phyloP scores from a whole-genome alignment of 2,888 invertebrate genomes.

The Cheilosia vernalis region DNA sequence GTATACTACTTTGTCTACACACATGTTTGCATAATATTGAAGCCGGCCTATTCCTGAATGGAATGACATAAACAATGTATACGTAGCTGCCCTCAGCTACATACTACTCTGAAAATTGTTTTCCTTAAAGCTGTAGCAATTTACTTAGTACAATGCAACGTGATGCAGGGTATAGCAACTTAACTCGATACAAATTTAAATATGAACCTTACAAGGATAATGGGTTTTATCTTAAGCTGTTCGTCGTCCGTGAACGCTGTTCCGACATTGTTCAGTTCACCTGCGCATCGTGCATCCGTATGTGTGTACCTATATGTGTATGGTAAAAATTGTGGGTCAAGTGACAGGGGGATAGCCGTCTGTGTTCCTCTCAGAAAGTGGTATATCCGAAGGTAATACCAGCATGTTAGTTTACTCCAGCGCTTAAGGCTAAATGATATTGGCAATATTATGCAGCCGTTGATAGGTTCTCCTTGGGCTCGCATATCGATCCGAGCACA shows the following conservation, averaged over 20 bases:
- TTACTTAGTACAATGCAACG: conserved; percentile 36
- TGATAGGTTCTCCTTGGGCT: conserved; percentile 44
- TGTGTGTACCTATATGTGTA: background rate
- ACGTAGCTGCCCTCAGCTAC: background rate
- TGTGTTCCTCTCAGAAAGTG: conserved; percentile 30
- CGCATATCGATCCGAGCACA: conserved; percentile 35
- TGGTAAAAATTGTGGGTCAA: conserved; percentile 47
- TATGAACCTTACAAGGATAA: conserved; percentile 70
- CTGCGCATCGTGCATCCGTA: conserved; percentile 25
- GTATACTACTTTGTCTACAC: background rate
- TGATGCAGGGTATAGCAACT: conserved; percentile 28
- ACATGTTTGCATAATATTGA: conserved; percentile 2
- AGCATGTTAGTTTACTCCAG: conserved; percentile 31
- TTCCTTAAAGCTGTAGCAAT: conserved; percentile 60
- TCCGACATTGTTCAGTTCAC: conserved; percentile 44
- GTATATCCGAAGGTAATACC: conserved; percentile 5
- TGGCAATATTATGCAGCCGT: conserved; percentile 66
- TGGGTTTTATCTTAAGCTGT: conserved; percentile 69
- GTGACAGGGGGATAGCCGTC: conserved; percentile 12
- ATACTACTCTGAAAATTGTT: conserved; percentile 53
- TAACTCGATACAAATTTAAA: conserved; percentile 68
- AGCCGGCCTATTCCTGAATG: background rate
- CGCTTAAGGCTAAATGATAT: conserved; percentile 60
- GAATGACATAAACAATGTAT: conserved; percentile 37
- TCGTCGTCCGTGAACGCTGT: conserved; percentile 27